Base-by-base conservation (phyloP, 1,140 invertebrate genomes). In the Aphaenogaster floridana region DNA sequence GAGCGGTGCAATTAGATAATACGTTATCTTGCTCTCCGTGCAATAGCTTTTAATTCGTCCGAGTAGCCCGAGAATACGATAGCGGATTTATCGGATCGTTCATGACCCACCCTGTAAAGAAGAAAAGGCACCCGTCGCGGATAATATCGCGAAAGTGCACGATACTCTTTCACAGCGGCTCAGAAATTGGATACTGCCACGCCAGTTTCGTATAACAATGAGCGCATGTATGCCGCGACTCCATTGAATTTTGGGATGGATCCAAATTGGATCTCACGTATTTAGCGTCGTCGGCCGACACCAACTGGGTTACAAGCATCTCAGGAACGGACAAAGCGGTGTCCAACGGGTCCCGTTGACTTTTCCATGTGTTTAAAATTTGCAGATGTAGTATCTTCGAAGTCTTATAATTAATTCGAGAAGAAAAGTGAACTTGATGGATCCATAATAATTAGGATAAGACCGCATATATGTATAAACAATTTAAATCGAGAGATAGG, bases 201-300 rank as follows among this genome's bases (percentile, higher is more conserved):
- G 42, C 52, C 21, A 21, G 28, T 57, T 28, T 52, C 52, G 45
- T 39, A 57, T 63, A 80, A 39, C 28, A 59, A 34, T 9, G 50
- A 74, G 63, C 69, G 54, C 48, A 28, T 11, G 52, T 61, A 66
- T 13, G 3, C 57, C 17, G 8, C 57, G 68, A 89, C 69, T 89
- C 80, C 63, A 87, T 89, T 86, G 89, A 87, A 90, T 90, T 87
- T 87, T 90, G 84, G 88, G 71, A 45, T 64, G 59, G 84, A 89
- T 90, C 89, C 88, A 90, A 90, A 90, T 90, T 90, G 89, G 89
- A 90, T 90, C 77, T 83, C 77, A 79, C 88, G 88, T 90, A 87
- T 90, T 90, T 90, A 90, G 68, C 76, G 59, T 61, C 59, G 85
- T 28, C 87, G 61, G 57, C 69, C 68, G 50, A 79, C 59, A 57